Evolutionary conservation across 2,888 invertebrate species (phyloP).

Genomic region (Chloromyia formosa): DNA sequence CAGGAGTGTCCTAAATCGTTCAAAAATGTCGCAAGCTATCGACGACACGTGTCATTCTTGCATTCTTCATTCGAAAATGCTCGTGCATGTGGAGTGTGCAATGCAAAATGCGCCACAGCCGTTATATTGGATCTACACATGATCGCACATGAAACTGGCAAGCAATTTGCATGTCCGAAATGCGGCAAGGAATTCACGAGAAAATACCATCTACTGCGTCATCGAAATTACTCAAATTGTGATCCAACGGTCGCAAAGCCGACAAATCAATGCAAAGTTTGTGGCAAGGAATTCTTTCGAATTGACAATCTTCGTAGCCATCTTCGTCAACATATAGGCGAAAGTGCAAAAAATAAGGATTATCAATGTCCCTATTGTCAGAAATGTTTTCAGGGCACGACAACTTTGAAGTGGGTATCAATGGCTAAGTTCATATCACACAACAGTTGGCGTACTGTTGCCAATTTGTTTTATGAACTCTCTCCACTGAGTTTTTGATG

Average conservation of each 20-base stretch:
- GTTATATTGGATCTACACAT: conserved; percentile 73
- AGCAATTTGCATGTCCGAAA: conserved; percentile 71
- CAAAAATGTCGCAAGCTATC: conserved; percentile 72
- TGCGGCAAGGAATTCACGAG: conserved; percentile 79
- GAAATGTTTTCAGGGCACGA: conserved; percentile 72
- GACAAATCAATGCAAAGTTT: conserved; percentile 62
- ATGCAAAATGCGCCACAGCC: conserved; percentile 71
- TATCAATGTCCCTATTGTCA: conserved; percentile 72
- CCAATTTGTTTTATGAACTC: no score
- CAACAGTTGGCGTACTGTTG: no score
- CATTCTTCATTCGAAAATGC: conserved; percentile 73
- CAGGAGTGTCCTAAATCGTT: conserved; percentile 77
- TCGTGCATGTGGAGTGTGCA: conserved; percentile 73
- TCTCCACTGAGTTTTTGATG: no score
- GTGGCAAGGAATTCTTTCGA: conserved; percentile 64
- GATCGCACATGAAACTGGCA: conserved; percentile 68
- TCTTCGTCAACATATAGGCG: conserved; percentile 73
- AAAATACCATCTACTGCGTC: conserved; percentile 75
- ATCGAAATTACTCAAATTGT: conserved; percentile 60
- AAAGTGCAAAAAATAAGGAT: conserved; percentile 67
- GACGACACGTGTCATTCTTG: conserved; percentile 73
- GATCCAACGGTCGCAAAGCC: conserved; percentile 56
- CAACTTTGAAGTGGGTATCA: conserved; percentile 64
- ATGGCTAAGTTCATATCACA: no score
- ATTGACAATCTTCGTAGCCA: conserved; percentile 78